Evolutionary conservation across 1,140 invertebrate genomes (phyloP).

Genomic region (Lutraria rhynchaena): DNA sequence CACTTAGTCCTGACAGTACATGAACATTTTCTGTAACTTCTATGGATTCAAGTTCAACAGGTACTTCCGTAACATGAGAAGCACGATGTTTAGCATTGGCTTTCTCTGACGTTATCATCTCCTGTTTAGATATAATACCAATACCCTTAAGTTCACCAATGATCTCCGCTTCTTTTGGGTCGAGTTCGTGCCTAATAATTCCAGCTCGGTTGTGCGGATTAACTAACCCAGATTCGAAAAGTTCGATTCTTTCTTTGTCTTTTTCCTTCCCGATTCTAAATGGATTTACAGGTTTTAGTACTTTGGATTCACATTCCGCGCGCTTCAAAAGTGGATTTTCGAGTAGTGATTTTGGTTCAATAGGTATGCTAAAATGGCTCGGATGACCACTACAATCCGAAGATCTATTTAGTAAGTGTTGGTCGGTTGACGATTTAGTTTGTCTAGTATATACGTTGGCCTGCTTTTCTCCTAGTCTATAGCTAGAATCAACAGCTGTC

Average conservation of each 20-base stretch:
- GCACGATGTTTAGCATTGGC: too few relatives aligned
- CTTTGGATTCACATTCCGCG: not conserved
- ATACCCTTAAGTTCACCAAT: slow-evolving; percentile 1
- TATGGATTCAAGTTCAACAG: too few relatives aligned
- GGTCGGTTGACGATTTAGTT: not conserved
- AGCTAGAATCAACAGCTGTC: not conserved
- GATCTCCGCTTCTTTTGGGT: not conserved
- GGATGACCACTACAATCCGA: not conserved
- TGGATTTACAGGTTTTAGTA: slow-evolving; percentile 7
- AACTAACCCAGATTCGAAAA: not conserved
- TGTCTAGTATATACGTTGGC: not conserved
- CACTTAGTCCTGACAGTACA: too few relatives aligned
- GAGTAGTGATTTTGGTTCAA: not conserved
- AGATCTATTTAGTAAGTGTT: not conserved
- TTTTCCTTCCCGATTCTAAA: slow-evolving; percentile 8
- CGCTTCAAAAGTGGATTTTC: slow-evolving; percentile 22
- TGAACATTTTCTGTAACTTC: too few relatives aligned
- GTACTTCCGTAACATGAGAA: too few relatives aligned
- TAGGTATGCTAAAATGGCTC: too few relatives aligned
- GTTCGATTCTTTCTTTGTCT: slow-evolving; percentile 11
- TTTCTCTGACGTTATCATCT: too few relatives aligned
- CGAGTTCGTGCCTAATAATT: not conserved
- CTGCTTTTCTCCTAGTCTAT: not conserved
- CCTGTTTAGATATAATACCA: not conserved
- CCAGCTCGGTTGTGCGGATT: not conserved